Evolutionary conservation across 2,113 vertebrate genomes (phyloP).

Genomic region (Lepisosteus oculatus): DNA sequence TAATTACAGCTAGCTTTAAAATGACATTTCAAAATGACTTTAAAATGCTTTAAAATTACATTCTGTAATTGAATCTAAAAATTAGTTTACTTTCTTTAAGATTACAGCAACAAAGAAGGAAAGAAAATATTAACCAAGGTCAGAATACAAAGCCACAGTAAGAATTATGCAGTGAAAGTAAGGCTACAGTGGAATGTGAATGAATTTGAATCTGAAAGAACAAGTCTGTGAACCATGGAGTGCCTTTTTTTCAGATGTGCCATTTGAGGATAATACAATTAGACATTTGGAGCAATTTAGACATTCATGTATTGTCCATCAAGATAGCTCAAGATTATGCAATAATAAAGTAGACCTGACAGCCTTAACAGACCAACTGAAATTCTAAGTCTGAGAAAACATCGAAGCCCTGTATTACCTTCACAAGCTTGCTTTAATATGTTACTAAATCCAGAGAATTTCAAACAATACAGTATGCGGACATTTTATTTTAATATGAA

Average conservation of each 20-base stretch:
- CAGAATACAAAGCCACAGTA: too few relatives aligned
- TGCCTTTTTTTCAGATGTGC: conserved; percentile 63
- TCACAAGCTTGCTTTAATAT: conserved; percentile 36
- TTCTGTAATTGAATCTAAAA: too few relatives aligned
- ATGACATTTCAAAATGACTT: too few relatives aligned
- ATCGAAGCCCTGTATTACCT: conserved; percentile 34
- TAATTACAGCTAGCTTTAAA: too few relatives aligned
- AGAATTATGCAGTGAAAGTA: background rate
- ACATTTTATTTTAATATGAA: background rate
- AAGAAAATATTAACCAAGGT: too few relatives aligned
- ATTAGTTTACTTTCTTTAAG: too few relatives aligned
- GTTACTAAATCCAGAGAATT: background rate
- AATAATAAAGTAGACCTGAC: conserved; percentile 76
- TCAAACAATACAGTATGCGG: background rate
- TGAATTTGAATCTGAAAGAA: conserved; percentile 59
- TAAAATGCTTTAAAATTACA: too few relatives aligned
- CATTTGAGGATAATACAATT: conserved; percentile 75
- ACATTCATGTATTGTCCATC: conserved; percentile 79
- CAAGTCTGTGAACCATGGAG: conserved; percentile 50
- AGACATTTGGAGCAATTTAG: conserved; percentile 79
- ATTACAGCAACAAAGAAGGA: too few relatives aligned
- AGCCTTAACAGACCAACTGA: conserved; percentile 58
- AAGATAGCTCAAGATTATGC: conserved; percentile 58
- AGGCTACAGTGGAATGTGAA: conserved; percentile 50
- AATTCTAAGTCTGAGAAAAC: conserved; percentile 31